Evolutionary conservation across 2,797 vertebrate species (phyloP).

Genomic region (Molossus molossus): DNA sequence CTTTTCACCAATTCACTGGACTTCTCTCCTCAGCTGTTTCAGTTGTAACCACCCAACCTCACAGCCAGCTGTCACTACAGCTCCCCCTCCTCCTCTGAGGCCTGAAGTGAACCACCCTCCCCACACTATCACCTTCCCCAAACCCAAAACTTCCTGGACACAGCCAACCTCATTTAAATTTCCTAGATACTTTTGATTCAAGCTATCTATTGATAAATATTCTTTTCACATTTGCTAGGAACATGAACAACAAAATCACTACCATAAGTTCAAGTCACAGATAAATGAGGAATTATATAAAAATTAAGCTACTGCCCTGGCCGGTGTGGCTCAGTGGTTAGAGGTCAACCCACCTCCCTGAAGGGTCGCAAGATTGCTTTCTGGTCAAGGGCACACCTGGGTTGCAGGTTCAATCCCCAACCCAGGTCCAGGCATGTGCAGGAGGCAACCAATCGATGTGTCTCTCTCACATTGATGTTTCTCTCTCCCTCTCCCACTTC

Average conservation of each 20-base stretch:
- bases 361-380: no score
- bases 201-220: slow-evolving; percentile 40
- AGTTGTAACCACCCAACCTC: not conserved
- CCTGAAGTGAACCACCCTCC: not conserved
- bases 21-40: not conserved
- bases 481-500: no score
- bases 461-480: no score
- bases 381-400: no score
- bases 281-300: slow-evolving; percentile 65
- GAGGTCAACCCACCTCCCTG: no score
- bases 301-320: not conserved
- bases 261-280: slow-evolving; percentile 66
- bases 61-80: not conserved
- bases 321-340: no score
- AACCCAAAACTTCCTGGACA: not conserved
- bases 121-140: not conserved
- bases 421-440: no score
- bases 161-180: not conserved
- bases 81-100: not conserved
- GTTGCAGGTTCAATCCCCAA: no score
- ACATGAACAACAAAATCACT: slow-evolving; percentile 61
- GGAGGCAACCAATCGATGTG: no score
- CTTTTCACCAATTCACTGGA: slow-evolving; percentile 25
- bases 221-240: slow-evolving; percentile 48
- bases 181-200: slow-evolving; percentile 21